Percentiles rank a stretch among this genome's conserved stretches.
These are phyloP conservation scores for Portunus trituberculatus DNA, from an alignment of 1,140 invertebrate genomes.

Conservation along the genomic window DNA sequence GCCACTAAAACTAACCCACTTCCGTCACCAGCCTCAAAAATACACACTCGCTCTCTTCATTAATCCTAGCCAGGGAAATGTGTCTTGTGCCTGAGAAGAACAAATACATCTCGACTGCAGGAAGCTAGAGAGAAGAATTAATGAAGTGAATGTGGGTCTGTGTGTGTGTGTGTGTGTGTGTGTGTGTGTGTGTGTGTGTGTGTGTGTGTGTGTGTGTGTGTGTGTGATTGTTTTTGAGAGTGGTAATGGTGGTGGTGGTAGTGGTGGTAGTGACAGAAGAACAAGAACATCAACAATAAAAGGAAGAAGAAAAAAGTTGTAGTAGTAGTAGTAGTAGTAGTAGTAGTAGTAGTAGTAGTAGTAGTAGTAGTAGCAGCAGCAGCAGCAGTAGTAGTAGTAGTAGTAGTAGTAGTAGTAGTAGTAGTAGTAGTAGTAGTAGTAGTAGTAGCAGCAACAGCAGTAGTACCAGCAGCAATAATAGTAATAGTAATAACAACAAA, in stretches of 20 bases:
- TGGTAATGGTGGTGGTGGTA: neutral
- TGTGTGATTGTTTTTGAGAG: neutral
- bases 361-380: too few relatives aligned
- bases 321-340: too few relatives aligned
- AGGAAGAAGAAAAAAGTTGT: too few relatives aligned
- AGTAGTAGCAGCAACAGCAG: conserved; percentile 6
- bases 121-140: too few relatives aligned
- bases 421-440: neutral
- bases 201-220: conserved; percentile 29
- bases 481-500: neutral
- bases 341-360: too few relatives aligned
- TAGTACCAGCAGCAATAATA: conserved; percentile 7
- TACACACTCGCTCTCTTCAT: too few relatives aligned
- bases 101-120: too few relatives aligned
- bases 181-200: neutral
- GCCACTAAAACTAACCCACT: too few relatives aligned
- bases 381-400: neutral
- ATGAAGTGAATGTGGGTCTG: neutral
- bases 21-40: too few relatives aligned
- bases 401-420: conserved; percentile 5
- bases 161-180: neutral
- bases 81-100: too few relatives aligned
- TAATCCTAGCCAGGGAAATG: too few relatives aligned
- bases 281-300: neutral
- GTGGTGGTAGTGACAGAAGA: too few relatives aligned